These are phyloP conservation scores for Hydra vulgaris DNA, from an alignment of 30 jellyfish, hydroid and myxozoan genomes.

Conservation along the genomic window DNA sequence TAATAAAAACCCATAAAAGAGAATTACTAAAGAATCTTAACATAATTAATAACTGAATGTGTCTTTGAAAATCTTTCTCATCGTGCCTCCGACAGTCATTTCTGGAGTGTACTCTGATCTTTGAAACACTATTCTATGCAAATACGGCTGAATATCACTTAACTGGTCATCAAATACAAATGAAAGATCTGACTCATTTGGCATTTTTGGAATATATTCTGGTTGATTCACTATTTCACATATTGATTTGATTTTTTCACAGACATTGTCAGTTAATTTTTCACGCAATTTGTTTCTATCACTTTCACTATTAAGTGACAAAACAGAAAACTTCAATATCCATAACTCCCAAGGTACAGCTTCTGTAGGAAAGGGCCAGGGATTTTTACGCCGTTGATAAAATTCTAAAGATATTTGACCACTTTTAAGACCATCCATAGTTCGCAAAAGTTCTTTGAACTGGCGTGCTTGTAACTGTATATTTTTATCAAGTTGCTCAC, in stretches of 20 bases:
- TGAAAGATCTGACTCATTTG: conserved; percentile 71
- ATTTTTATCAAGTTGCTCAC: conserved; percentile 40
- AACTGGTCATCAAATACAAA: conserved; percentile 63
- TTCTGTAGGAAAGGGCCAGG: conserved; percentile 98
- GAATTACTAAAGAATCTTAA: not conserved
- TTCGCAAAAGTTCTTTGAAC: conserved; percentile 63
- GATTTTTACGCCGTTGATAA: conserved; percentile 81
- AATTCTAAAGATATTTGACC: conserved; percentile 95
- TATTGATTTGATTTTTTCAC: conserved; percentile 69
- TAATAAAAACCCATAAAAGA: no score
- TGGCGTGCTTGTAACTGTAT: conserved; percentile 41
- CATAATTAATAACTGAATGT: conserved; percentile 48
- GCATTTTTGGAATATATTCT: conserved; percentile 94
- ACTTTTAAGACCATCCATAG: conserved; percentile 51
- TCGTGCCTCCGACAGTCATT: conserved; percentile 74
- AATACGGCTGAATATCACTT: conserved; percentile 78
- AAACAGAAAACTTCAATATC: conserved; percentile 61
- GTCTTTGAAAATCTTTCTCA: conserved; percentile 71
- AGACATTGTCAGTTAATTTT: conserved; percentile 59
- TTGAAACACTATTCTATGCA: conserved; percentile 48
- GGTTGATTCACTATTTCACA: conserved; percentile 83
- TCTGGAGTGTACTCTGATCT: conserved; percentile 50
- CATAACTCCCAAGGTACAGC: conserved; percentile 97
- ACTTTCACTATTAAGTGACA: conserved; percentile 40
- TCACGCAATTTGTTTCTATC: conserved; percentile 62